Percentiles rank a stretch among this genome's conserved stretches.
phyloP scores from a whole-genome alignment of 2,113 vertebrate species.

The Sprattus sprattus region DNA sequence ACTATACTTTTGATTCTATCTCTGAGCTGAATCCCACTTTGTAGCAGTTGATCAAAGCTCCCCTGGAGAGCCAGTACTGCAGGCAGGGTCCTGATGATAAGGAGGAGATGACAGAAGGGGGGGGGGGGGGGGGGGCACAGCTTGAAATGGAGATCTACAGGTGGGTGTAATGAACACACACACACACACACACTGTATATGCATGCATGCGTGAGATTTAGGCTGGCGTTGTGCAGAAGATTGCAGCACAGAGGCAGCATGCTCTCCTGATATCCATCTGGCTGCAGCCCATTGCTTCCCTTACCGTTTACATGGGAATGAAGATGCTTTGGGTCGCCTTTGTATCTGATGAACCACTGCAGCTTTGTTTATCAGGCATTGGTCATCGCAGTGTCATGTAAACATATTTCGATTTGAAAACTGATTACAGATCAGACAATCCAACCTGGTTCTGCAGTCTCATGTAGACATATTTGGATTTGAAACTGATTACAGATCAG shows the following conservation, averaged over 20 bases:
- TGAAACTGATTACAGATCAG: neutral
- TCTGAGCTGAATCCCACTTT: neutral
- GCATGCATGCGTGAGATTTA: neutral
- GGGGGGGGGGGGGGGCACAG: neutral
- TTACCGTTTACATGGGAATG: neutral
- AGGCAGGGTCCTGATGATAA: neutral
- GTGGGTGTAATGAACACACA: neutral
- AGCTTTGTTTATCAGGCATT: too few relatives aligned
- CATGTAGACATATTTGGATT: neutral
- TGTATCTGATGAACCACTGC: too few relatives aligned
- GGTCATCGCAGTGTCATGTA: neutral
- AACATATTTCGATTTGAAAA: neutral
- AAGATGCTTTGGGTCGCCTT: too few relatives aligned
- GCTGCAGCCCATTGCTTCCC: neutral
- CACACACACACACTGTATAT: neutral
- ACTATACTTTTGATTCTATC: slow-evolving; percentile 17
- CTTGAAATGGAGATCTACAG: slow-evolving; percentile 9
- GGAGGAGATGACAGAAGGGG: slow-evolving; percentile 4
- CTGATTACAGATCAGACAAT: neutral
- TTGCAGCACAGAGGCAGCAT: neutral
- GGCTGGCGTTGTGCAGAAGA: neutral
- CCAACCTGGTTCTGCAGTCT: neutral
- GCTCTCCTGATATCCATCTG: neutral
- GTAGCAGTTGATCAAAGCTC: slow-evolving; percentile 12
- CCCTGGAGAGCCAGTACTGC: neutral